A percentile compares a stretch with the other conserved stretches of the same genome.
Conservation (phyloP, 1,140 invertebrate species). For the Drosophila simulans region DNA sequence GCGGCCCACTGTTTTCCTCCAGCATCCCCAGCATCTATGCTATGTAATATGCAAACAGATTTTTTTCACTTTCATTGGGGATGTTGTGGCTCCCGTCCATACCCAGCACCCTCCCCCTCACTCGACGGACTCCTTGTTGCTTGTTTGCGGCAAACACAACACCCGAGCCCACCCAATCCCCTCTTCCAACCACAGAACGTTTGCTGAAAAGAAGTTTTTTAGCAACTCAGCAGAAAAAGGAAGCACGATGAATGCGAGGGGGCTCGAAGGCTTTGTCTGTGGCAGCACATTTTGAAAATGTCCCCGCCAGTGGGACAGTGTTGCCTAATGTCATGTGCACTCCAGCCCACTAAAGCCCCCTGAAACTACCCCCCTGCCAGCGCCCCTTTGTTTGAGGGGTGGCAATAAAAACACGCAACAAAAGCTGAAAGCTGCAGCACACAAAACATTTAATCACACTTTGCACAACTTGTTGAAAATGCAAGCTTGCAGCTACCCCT, state of each 20-base stretch:
- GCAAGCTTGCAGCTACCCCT: conserved; percentile 46
- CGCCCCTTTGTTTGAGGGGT: conserved; percentile 41
- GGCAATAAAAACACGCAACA: conserved; percentile 80
- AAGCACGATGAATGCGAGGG: conserved; percentile 34
- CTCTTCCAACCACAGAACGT: conserved; percentile 56
- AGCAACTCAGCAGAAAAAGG: conserved; percentile 79
- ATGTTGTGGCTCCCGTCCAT: conserved; percentile 35
- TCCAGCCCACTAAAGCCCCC: conserved; percentile 6
- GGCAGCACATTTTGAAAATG: conserved; percentile 70
- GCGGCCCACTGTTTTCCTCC: conserved; percentile 42
- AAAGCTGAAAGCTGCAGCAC: conserved; percentile 70
- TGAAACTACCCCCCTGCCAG: background rate
- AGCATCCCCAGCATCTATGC: conserved; percentile 18
- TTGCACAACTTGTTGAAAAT: conserved; percentile 70
- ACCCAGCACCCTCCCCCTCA: background rate
- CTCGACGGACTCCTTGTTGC: conserved; percentile 35
- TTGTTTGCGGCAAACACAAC: conserved; percentile 74
- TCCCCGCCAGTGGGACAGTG: conserved; percentile 53
- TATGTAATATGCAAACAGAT: conserved; percentile 76
- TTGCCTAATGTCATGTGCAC: conserved; percentile 67
- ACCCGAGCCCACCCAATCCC: conserved; percentile 7
- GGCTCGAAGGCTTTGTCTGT: conserved; percentile 65
- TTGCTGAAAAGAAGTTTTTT: conserved; percentile 81
- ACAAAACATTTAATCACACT: conserved; percentile 80
- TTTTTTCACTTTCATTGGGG: conserved; percentile 77